phyloP scores from a whole-genome alignment of 2,113 vertebrate species.

The Rhea pennata region DNA sequence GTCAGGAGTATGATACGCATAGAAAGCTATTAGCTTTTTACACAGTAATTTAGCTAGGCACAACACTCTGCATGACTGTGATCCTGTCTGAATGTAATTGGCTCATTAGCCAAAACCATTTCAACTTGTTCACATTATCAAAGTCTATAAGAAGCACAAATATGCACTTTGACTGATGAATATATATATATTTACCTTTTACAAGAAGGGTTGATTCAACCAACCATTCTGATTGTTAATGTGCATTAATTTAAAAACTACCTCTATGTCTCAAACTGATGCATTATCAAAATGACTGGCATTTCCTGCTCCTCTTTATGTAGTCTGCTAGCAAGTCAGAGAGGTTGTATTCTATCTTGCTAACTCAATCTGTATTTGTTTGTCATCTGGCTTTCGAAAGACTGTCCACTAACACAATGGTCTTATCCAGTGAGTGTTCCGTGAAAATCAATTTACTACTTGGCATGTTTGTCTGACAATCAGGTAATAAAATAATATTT shows the following conservation, averaged over 20 bases:
- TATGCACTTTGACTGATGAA: not conserved
- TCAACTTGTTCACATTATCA: slow-evolving; percentile 21
- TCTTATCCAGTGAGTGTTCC: not conserved
- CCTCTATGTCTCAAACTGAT: not conserved
- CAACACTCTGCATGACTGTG: slow-evolving; percentile 11
- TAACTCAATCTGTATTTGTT: not conserved
- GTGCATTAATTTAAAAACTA: not conserved
- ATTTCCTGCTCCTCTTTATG: not conserved
- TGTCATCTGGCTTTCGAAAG: not conserved
- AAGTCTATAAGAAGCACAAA: slow-evolving; percentile 14
- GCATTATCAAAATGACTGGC: not conserved
- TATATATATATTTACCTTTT: not conserved
- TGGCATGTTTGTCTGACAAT: slow-evolving; percentile 16
- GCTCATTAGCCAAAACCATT: slow-evolving; percentile 55
- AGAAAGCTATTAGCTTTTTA: not conserved
- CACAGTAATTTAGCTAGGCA: slow-evolving; percentile 28
- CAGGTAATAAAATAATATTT: slow-evolving; percentile 23
- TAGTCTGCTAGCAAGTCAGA: not conserved
- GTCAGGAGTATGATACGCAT: not conserved
- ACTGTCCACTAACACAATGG: not conserved
- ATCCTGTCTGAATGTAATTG: slow-evolving; percentile 50
- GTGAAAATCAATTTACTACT: slow-evolving; percentile 52
- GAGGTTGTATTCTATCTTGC: not conserved
- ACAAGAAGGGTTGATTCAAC: not conserved
- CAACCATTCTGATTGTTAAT: not conserved